These are phyloP conservation scores for Sisor rabdophorus DNA, from an alignment of 2,113 vertebrate species.

Conservation along the genomic window DNA sequence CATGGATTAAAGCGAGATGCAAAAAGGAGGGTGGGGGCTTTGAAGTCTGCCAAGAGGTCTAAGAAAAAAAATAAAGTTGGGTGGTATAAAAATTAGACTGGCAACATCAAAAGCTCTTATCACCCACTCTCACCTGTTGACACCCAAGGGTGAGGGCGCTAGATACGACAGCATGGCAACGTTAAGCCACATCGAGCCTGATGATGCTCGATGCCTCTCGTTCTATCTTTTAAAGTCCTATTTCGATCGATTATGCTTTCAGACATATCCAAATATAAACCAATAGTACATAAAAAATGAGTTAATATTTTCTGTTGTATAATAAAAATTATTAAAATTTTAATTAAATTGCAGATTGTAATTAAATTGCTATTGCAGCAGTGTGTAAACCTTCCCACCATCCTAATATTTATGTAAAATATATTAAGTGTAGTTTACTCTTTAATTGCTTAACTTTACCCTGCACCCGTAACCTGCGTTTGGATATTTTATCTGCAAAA, in stretches of 20 bases:
- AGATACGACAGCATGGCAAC: slow-evolving; percentile 52
- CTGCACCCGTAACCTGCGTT: slow-evolving; percentile 16
- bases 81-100: slow-evolving; percentile 83
- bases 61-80: slow-evolving; percentile 85
- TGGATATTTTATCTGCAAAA: slow-evolving; percentile 10
- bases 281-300: too few relatives aligned
- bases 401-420: background rate
- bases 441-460: background rate
- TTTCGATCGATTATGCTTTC: background rate
- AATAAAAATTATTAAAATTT: background rate
- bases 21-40: slow-evolving; percentile 78
- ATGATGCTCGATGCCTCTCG: slow-evolving; percentile 30
- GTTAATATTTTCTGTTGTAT: too few relatives aligned
- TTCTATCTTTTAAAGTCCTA: slow-evolving; percentile 22
- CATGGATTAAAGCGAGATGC: slow-evolving; percentile 95
- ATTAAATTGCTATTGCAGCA: background rate
- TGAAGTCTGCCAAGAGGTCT: slow-evolving; percentile 95
- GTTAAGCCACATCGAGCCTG: slow-evolving; percentile 33
- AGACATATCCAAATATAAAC: background rate
- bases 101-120: slow-evolving; percentile 88
- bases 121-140: slow-evolving; percentile 83
- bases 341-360: too few relatives aligned
- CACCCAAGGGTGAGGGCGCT: slow-evolving; percentile 67
- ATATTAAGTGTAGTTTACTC: background rate
- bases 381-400: background rate